Base-by-base conservation (phyloP, 2,797 vertebrate genomes). In the Chelonia mydas region DNA sequence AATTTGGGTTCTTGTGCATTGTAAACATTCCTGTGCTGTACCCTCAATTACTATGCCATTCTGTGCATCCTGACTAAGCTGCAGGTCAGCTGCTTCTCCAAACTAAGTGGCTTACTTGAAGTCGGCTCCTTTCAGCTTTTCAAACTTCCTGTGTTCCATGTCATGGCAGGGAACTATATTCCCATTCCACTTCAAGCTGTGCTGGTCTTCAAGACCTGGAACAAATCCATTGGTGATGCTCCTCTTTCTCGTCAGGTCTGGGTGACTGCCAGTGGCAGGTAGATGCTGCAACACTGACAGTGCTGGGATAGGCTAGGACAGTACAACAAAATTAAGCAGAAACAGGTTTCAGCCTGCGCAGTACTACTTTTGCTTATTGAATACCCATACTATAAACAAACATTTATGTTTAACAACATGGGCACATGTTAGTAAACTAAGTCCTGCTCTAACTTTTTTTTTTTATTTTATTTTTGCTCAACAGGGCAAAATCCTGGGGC, bases 251-350 rank as follows among this genome's bases (percentile, higher is more conserved):
- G 37, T 51, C 6, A 76, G 15, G 51, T 25, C 72, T 37, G 6
- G 74, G 11, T 1, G 37, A 13, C 28, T 2, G 2, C 4, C 33
- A 27, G 15, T 16, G 10, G 5, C 3, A 51, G 92, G 90, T 9
- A 27, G 47, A 12, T 11, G 53, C 51, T 82, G 96, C 45, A 96
- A 25, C 55, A 90, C 96, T 4, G 92, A 92, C 82, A 94, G 80
- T 25, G 83, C 94, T 81, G 98, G 98, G 10, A 96, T 72, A 28
- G 98, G 94, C 98, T 99, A 55, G 95, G 50, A n/a, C 87, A 15
- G 93, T 17, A 89, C 37, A 41, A 55, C 0, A 37, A 1, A 8
- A 12, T 3, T 12, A 27, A 76, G 45, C 45, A 76, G 74, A 76
- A 47, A 27, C 25, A 9, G 27, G 13, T 49, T 77, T 47, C 45